Base-by-base conservation (phyloP, 2,113 vertebrate genomes). In the Athene noctua region DNA sequence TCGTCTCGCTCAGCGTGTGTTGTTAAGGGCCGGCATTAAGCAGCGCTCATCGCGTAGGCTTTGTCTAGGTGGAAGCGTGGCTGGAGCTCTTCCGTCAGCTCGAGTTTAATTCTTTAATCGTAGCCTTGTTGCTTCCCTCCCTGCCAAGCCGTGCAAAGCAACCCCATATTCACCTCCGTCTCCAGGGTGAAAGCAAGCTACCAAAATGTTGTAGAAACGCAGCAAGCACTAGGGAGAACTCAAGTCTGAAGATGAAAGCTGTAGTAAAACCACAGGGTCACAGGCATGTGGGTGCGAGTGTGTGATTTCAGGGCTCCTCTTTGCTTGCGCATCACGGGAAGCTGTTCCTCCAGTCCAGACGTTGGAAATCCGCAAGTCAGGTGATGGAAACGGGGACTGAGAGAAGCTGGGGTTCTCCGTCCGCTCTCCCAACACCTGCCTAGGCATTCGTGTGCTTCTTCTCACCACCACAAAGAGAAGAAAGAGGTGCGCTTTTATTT, bases 211-310 rank as follows among this genome's bases (percentile, higher is more conserved):
- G 72, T 86, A 58, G 82, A 88, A 95, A 87, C 63, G 58, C 85
- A 89, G 77, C 75, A 36, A 74, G 83, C 67, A 5, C 47, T 16
- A 10, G 52, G 61, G 86, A 91, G 38, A 85, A 63, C n/a, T 21
- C 27, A n/a, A 79, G 78, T 38, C 92, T 94, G 65, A 71, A 90
- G 92, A 92, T 36, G 90, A 96, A 97, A 95, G 80, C 87, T 82
- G 73, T 91, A 97, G 92, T 96, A 93, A 96, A 96, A 78, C 87
- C 94, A 94, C 91, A 92, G 96, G 95, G 93, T 96, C 94, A 96
- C 80, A 4, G 83, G 79, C 65, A 1, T 92, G 92, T 78, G 86
- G 88, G 79, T 88, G 46, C 68, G 1, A 86, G 91, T 17, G 72
- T 77, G 51, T 68, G 67, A 87, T 92, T 55, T 73, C 71, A 47